Evolutionary conservation across 1,140 invertebrate genomes (phyloP).

Genomic region (Glossosoma conforme): DNA sequence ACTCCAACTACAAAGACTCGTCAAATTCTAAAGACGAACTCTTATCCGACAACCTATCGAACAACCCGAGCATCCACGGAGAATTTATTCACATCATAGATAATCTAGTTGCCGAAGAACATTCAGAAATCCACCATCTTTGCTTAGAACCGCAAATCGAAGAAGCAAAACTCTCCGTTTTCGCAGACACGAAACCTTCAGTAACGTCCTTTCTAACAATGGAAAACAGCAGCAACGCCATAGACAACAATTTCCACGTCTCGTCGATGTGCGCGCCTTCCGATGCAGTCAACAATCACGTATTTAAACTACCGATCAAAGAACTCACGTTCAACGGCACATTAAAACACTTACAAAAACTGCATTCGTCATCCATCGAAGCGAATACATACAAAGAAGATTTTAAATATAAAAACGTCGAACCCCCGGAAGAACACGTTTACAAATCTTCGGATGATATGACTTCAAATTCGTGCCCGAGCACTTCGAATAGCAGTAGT

Average conservation of each 20-base stretch:
- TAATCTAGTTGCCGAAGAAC: background rate
- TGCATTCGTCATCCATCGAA: constrained; percentile 36
- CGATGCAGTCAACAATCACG: constrained; percentile 27
- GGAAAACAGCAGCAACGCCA: constrained; percentile 50
- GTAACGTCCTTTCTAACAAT: constrained; percentile 42
- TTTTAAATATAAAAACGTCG: too few relatives aligned
- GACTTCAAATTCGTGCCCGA: constrained; percentile 11
- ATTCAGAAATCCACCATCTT: too few relatives aligned
- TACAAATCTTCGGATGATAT: constrained; percentile 20
- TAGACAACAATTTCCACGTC: constrained; percentile 35
- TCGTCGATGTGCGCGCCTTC: constrained; percentile 38
- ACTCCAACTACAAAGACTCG: background rate
- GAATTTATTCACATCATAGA: background rate
- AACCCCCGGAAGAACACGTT: constrained; percentile 1
- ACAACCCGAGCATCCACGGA: background rate
- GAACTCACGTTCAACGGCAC: constrained; percentile 48
- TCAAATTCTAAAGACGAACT: background rate
- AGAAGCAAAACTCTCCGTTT: constrained; percentile 2
- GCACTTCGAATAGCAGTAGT: constrained; percentile 5
- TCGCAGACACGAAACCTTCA: constrained; percentile 27
- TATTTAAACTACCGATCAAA: constrained; percentile 46
- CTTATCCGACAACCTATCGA: constrained; percentile 2
- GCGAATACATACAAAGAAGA: constrained; percentile 13
- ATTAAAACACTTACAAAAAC: constrained; percentile 45
- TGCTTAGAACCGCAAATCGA: too few relatives aligned